These are phyloP conservation scores for Dynastes maya DNA, from an alignment of 2,888 invertebrate genomes.

Conservation along the genomic window DNA sequence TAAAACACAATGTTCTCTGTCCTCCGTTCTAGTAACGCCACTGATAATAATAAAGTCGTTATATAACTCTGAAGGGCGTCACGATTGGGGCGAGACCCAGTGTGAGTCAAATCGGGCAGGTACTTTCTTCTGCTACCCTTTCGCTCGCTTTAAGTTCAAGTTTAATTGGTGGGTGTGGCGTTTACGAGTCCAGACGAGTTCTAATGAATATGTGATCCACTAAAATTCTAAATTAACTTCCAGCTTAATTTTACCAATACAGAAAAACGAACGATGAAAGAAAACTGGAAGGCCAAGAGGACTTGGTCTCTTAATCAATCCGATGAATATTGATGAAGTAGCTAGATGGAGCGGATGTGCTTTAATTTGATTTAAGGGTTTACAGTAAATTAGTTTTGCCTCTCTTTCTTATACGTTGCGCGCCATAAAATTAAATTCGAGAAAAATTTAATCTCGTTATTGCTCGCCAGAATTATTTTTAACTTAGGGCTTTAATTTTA, in stretches of 20 bases:
- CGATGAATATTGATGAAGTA: conserved; percentile 49
- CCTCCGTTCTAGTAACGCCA: conserved; percentile 3
- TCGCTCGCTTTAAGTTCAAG: conserved; percentile 38
- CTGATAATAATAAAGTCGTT: conserved; percentile 45
- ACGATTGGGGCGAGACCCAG: conserved; percentile 32
- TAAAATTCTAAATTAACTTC: conserved; percentile 42
- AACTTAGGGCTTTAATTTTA: not conserved
- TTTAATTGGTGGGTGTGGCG: conserved; percentile 58
- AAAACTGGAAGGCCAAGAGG: conserved; percentile 3
- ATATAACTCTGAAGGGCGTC: conserved; percentile 36
- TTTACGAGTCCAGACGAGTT: conserved; percentile 48
- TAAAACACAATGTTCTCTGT: not conserved
- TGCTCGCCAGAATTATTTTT: not conserved
- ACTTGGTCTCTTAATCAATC: conserved; percentile 24
- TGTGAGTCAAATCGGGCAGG: conserved; percentile 41
- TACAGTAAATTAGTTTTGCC: conserved; percentile 24
- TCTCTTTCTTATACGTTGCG: not conserved
- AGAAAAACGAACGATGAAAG: conserved; percentile 24
- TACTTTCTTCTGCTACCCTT: conserved; percentile 39
- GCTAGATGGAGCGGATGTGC: conserved; percentile 33
- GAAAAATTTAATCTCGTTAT: conserved; percentile 12
- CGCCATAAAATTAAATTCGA: conserved; percentile 5
- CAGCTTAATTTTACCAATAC: conserved; percentile 47
- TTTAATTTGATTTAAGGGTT: conserved; percentile 44
- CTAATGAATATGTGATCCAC: conserved; percentile 48